Evolutionary conservation across 2,797 vertebrate genomes (phyloP), one percentile per base, ranked within the genome.

Genomic region (Balearica regulorum): DNA sequence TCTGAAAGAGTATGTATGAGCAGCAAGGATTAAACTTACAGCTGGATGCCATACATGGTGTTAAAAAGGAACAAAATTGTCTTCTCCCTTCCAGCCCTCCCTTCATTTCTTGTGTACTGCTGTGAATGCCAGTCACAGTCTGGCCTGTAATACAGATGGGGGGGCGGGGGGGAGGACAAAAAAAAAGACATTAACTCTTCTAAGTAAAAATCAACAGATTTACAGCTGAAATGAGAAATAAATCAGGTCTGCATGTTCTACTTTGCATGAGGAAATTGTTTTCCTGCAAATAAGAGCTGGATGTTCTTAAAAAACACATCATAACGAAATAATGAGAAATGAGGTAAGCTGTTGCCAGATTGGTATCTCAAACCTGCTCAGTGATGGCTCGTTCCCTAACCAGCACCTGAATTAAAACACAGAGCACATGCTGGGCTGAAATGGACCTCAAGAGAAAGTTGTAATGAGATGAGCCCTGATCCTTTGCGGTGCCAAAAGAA

Each of bases 251-350:
- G 41, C 31, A 53, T 76, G 78, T 84, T 83, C 64, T 92, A 71
- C 37, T 77, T 90, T 62, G 71, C 62, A 61, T 24, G 60, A 79
- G 44, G 49, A 83, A 92, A 68, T 73, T 29, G 78, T 64, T 95
- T 76, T 86, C 64, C 39, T 81, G 72, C 78, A 94, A 96, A 89
- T 33, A 90, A 54, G 95, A 62, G 37, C 44, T 87, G 49, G 37
- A 70, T 92, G 83, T 49, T 91, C 62, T 95, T 91, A 86, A 93
- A 91, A 89, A 95, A 92, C 68, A 89, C 54, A 85, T 92, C n/a
- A 89, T 69, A 41, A 93, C 43, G 73, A 94, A 96, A 89, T 70
- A 90, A 80, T 35, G 61, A 90, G 60, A 77, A 87, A 64, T 28
- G 15, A 90, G 46, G 83, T 55, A 81, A 94, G 82, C 51, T 53